Evolutionary conservation across 2,888 invertebrate species (phyloP).

Genomic region (Cerastoderma edule): DNA sequence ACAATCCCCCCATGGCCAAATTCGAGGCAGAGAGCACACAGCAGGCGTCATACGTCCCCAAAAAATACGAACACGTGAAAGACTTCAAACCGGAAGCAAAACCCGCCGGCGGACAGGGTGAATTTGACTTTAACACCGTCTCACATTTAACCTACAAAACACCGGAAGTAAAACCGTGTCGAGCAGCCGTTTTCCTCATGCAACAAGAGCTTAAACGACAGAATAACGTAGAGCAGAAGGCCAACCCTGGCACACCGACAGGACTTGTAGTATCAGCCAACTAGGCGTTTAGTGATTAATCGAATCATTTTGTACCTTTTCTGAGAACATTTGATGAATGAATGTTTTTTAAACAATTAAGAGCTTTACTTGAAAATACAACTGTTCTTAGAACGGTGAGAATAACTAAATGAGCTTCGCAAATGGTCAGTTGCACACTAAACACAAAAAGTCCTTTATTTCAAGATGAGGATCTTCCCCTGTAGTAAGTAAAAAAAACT

Average conservation of each 20-base stretch:
- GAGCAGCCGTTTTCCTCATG: slow-evolving; percentile 74
- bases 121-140: slow-evolving; percentile 77
- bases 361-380: too few species aligned
- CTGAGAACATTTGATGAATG: too few species aligned
- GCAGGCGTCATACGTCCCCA: slow-evolving; percentile 70
- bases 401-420: too few species aligned
- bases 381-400: too few species aligned
- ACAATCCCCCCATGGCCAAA: slow-evolving; percentile 72
- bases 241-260: slow-evolving; percentile 40
- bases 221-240: slow-evolving; percentile 36
- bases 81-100: slow-evolving; percentile 74
- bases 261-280: slow-evolving; percentile 53
- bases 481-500: too few species aligned
- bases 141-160: slow-evolving; percentile 71
- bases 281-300: slow-evolving; percentile 21
- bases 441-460: too few species aligned
- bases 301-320: too few species aligned
- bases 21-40: slow-evolving; percentile 70
- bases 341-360: too few species aligned
- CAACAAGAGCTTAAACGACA: slow-evolving; percentile 72
- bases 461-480: too few species aligned
- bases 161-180: slow-evolving; percentile 73
- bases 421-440: too few species aligned
- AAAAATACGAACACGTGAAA: slow-evolving; percentile 64
- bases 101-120: slow-evolving; percentile 62